Conservation (phyloP, 1,140 invertebrate genomes). For the Aphidius gifuensis region DNA sequence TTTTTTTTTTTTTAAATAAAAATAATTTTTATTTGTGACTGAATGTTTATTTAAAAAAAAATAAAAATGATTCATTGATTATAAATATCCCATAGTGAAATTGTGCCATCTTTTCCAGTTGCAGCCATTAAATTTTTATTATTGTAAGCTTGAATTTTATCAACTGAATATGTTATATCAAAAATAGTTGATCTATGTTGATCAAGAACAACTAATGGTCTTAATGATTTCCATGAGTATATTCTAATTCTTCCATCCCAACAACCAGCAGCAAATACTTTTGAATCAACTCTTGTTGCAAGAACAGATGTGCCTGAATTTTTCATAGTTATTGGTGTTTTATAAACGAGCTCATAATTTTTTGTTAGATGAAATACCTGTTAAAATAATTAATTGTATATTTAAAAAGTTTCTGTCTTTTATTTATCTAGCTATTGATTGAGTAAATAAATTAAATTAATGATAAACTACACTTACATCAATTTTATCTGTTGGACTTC, state of each 20-base stretch:
- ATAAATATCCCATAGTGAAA: constrained; percentile 75
- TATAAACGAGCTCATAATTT: constrained; percentile 52
- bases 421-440: too few species aligned
- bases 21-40: too few species aligned
- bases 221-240: constrained; percentile 74
- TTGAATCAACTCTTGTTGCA: constrained; percentile 68
- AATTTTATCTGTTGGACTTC: constrained; percentile 61
- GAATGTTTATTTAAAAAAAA: too few species aligned
- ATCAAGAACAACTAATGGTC: constrained; percentile 70
- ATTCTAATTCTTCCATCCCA: constrained; percentile 75
- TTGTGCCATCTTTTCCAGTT: constrained; percentile 65
- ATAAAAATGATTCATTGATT: constrained; percentile 44
- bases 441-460: too few species aligned
- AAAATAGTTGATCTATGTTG: constrained; percentile 66
- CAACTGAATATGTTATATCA: constrained; percentile 65
- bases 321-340: constrained; percentile 62
- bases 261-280: constrained; percentile 71
- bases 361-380: constrained; percentile 44
- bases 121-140: constrained; percentile 69
- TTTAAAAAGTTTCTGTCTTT: too few species aligned
- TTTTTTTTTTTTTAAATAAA: too few species aligned
- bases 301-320: constrained; percentile 71
- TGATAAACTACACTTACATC: constrained; percentile 50
- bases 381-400: neutral
- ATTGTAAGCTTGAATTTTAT: constrained; percentile 63